Percentiles rank a stretch among this genome's conserved stretches.
phyloP scores from a whole-genome alignment of 37 sponge, comb jelly and placozoan genomes.

The Theonella swinhoei region DNA sequence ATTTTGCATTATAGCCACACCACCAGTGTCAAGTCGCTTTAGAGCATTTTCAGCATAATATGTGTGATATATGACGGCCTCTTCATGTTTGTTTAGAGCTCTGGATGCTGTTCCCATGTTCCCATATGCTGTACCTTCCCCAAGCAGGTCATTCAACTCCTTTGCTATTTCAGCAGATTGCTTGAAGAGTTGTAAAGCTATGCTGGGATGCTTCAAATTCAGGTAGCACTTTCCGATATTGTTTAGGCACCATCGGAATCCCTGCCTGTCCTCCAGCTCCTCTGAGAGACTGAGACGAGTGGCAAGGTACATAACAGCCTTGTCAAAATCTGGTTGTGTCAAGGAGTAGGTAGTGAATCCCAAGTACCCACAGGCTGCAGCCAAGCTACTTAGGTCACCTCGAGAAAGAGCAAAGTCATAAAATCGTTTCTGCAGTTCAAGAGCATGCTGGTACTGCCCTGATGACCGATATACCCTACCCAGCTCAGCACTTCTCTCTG shows the following conservation, averaged over 20 bases:
- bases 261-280: constrained; percentile 22
- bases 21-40: constrained; percentile 47
- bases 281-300: constrained; percentile 13
- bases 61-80: constrained; percentile 53
- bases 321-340: constrained; percentile 5
- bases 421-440: constrained; percentile 13
- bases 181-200: constrained; percentile 10
- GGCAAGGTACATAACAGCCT: constrained; percentile 35
- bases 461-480: constrained; percentile 59
- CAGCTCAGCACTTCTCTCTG: constrained; percentile 39
- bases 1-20: constrained; percentile 55
- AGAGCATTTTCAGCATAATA: constrained; percentile 38
- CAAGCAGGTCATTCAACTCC: constrained; percentile 19
- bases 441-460: constrained; percentile 29
- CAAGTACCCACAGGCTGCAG: constrained; percentile 53
- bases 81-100: constrained; percentile 25
- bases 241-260: constrained; percentile 53
- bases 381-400: constrained; percentile 31
- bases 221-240: constrained; percentile 57
- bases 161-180: constrained; percentile 32
- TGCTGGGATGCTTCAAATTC: neutral
- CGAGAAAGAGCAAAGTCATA: constrained; percentile 14
- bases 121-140: constrained; percentile 54
- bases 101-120: constrained; percentile 52
- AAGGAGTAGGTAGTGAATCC: constrained; percentile 59